phyloP scores from a whole-genome alignment of 2,113 vertebrate genomes.

The Butastur rufipennis region DNA sequence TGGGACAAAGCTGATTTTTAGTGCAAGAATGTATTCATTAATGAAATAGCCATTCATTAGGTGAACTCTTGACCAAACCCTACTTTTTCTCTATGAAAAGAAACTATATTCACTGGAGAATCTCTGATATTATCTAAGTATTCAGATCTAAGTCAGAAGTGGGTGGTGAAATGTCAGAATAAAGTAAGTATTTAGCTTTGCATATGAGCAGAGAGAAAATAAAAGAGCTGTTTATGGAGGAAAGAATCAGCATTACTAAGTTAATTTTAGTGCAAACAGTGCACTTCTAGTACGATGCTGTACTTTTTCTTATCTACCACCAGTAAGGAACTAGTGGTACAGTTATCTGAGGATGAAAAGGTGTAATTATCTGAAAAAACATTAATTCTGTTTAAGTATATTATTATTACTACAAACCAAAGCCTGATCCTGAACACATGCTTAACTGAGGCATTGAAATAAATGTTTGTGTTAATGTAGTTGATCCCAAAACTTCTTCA shows the following conservation, averaged over 20 bases:
- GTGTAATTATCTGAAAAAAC: neutral
- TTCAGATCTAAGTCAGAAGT: neutral
- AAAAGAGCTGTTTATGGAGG: neutral
- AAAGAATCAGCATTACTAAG: neutral
- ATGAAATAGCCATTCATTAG: slow-evolving; percentile 26
- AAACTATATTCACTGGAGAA: neutral
- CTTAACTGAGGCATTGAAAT: neutral
- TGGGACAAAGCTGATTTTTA: slow-evolving; percentile 8
- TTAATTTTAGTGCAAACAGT: neutral
- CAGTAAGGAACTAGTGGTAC: neutral
- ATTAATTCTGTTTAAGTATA: neutral
- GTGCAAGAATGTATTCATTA: slow-evolving; percentile 6
- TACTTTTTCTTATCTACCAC: neutral
- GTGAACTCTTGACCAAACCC: slow-evolving; percentile 33
- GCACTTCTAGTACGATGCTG: neutral
- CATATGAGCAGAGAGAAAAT: neutral
- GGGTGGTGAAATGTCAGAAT: slow-evolving; percentile 7
- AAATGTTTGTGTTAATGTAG: neutral
- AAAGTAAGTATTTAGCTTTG: slow-evolving; percentile 17
- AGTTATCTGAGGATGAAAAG: neutral
- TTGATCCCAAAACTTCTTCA: neutral
- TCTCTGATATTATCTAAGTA: slow-evolving; percentile 36
- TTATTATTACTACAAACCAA: neutral
- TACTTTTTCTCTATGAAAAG: slow-evolving; percentile 33
- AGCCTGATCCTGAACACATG: neutral